These are phyloP conservation scores for Allophyes oxyacanthae DNA, from an alignment of 2,888 invertebrate species.

Conservation along the genomic window DNA sequence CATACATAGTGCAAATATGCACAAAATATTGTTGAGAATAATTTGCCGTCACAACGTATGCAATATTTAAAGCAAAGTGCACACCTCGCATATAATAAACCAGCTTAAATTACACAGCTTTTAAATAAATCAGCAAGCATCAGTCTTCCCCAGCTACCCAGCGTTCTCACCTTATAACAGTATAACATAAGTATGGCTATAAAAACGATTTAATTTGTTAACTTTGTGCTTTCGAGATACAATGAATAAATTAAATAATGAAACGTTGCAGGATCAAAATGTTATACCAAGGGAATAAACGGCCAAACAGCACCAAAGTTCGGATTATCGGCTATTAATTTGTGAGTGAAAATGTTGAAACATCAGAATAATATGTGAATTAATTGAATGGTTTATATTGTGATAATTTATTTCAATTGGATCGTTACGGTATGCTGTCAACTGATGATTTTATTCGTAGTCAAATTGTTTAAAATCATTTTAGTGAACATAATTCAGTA, in stretches of 20 bases:
- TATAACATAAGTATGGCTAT: conserved; percentile 36
- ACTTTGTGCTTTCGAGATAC: conserved; percentile 36
- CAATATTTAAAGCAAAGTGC: background rate
- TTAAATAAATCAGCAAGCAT: conserved; percentile 44
- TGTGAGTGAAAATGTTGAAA: conserved; percentile 14
- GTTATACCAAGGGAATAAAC: conserved; percentile 32
- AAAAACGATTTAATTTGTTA: conserved; percentile 49
- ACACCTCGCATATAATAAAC: conserved; percentile 1
- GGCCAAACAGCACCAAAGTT: conserved; percentile 32
- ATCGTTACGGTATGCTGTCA: background rate
- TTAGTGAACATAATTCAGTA: too few species aligned
- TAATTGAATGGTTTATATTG: background rate
- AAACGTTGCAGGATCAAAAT: conserved; percentile 31
- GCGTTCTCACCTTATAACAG: conserved; percentile 29
- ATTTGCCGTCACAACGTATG: background rate
- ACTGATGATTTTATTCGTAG: too few species aligned
- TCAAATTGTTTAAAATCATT: too few species aligned
- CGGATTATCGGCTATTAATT: conserved; percentile 35
- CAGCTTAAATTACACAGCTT: conserved; percentile 20
- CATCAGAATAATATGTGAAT: conserved; percentile 3
- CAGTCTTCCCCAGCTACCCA: conserved; percentile 22
- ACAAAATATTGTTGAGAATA: background rate
- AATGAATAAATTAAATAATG: conserved; percentile 49
- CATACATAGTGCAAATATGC: too few species aligned
- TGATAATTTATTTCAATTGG: background rate